phyloP scores from a whole-genome alignment of 1,140 invertebrate species.

The Papilio machaon region DNA sequence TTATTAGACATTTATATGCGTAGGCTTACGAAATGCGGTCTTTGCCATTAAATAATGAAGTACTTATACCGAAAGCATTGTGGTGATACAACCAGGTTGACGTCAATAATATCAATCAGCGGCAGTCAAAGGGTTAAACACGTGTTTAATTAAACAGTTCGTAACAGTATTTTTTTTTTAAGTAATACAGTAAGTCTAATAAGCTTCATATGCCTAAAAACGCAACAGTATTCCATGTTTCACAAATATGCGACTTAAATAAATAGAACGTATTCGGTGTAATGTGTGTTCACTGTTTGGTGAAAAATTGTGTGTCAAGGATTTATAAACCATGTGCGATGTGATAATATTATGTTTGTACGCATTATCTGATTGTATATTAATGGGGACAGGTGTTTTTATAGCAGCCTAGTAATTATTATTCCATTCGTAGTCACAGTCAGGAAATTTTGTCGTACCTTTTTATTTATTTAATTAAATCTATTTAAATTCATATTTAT shows the following conservation, averaged over 20 bases:
- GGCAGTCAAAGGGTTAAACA: no score
- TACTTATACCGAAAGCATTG: no score
- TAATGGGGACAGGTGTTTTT: conserved; percentile 17
- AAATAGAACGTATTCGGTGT: conserved; percentile 5
- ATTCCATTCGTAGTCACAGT: background rate
- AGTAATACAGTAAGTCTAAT: no score
- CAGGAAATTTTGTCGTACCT: background rate
- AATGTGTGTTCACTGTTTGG: background rate
- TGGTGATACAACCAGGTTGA: no score
- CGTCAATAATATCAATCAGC: no score
- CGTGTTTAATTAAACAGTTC: no score
- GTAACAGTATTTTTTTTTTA: no score
- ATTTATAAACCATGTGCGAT: background rate
- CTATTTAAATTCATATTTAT: background rate
- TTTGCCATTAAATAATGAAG: no score
- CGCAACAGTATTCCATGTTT: background rate
- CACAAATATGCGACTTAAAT: background rate
- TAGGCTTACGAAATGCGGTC: no score
- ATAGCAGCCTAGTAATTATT: background rate
- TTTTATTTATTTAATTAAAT: background rate
- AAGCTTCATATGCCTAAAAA: background rate
- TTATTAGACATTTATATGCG: no score
- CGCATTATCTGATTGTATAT: conserved; percentile 11
- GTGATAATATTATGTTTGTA: conserved; percentile 27
- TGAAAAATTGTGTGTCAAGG: conserved; percentile 24